Base-by-base conservation (phyloP, 2,113 vertebrate genomes). In the Petroica traversi region DNA sequence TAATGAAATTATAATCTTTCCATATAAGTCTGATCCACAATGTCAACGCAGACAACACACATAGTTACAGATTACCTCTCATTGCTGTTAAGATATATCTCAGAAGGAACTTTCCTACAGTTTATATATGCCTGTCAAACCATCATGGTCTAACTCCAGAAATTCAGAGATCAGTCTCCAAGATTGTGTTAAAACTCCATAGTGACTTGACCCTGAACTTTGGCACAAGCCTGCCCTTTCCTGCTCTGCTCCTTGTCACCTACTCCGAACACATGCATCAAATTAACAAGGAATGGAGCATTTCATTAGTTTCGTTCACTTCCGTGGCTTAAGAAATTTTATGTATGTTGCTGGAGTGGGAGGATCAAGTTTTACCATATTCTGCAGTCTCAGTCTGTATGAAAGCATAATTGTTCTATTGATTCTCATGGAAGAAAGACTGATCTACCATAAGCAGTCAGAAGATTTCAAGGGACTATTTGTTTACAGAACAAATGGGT, bases 91-190 rank as follows among this genome's bases (percentile, higher is more conserved):
- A 66, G 26, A 28, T 59, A 4, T 28, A 55, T 45, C 26, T 89
- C 51, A 84, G 31, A 82, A 67, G 8, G 22, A 95, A 43, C 51
- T 73, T 95, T 80, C 31, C 24, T 90, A 29, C 1, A 3, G 67
- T 94, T 93, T 90, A 77, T n/a, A 67, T 41, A 67, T 28, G 40
- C 43, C 23, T 96, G 85, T 90, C 59, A 85, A 92, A 73, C 26
- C 1, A 5, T 58, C 75, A 36, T 36, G 51, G 22, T 86, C 71
- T 88, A 83, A 80, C 28, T 59, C 19, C 68, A 95, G 49, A 87
- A 95, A 80, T 67, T 24, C 62, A 83, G 89, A 96, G 38, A 96
- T 88, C 25, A 59, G 0, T 67, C 67, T 66, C 75, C 4, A 2
- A 92, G 75, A 92, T 71, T 92, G 55, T 77, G 40, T 26, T 92